These are phyloP conservation scores for Scaptomyza flava DNA, from an alignment of 2,888 invertebrate species.

Conservation along the genomic window DNA sequence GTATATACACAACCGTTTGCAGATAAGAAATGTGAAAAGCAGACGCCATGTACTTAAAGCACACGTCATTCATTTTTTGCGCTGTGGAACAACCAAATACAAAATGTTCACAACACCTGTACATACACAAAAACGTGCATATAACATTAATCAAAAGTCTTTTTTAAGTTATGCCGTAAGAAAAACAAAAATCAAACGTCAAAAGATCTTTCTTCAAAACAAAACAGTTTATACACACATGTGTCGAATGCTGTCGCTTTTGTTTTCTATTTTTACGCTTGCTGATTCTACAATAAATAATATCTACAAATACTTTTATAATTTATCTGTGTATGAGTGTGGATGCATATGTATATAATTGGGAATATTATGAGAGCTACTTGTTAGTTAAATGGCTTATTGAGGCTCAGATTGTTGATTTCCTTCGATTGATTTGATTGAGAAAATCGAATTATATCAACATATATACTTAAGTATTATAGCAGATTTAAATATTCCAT, in stretches of 20 bases:
- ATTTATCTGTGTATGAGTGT: conserved; percentile 8
- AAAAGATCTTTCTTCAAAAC: conserved; percentile 16
- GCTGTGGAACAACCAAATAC: conserved; percentile 24
- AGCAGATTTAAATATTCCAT: neutral
- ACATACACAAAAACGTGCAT: neutral
- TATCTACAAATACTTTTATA: conserved; percentile 13
- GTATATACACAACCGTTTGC: neutral
- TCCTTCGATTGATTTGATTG: conserved; percentile 40
- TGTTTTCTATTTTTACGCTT: conserved; percentile 7
- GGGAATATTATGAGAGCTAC: conserved; percentile 14
- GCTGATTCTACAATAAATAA: conserved; percentile 17
- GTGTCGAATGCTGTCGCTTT: conserved; percentile 16
- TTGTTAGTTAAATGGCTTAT: conserved; percentile 42
- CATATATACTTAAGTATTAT: neutral
- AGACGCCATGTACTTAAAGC: conserved; percentile 19
- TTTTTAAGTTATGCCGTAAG: conserved; percentile 32
- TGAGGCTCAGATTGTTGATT: conserved; percentile 13
- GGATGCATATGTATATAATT: conserved; percentile 8
- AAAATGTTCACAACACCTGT: conserved; percentile 9
- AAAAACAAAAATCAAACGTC: conserved; percentile 13
- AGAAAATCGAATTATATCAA: conserved; percentile 32
- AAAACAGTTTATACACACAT: conserved; percentile 36
- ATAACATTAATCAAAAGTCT: conserved; percentile 37
- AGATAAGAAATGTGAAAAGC: conserved; percentile 21
- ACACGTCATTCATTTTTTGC: conserved; percentile 54